phyloP scores from a whole-genome alignment of 2,888 invertebrate genomes.

The Caenorhabditis sp. region DNA sequence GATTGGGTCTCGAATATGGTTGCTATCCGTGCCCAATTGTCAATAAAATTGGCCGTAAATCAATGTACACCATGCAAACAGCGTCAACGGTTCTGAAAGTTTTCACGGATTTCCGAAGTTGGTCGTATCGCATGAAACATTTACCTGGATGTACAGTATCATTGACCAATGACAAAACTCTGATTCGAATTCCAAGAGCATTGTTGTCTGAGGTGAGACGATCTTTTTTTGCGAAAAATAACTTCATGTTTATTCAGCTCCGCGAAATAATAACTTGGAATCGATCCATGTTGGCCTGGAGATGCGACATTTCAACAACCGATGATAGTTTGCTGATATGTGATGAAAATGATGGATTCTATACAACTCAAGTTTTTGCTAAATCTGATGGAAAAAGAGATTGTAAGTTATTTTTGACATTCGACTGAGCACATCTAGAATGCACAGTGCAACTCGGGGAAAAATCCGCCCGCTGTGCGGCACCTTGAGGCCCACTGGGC shows the following conservation, averaged over 20 bases:
- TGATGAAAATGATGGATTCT: slow-evolving; percentile 81
- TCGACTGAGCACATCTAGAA: no score
- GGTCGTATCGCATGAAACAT: slow-evolving; percentile 60
- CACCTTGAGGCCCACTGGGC: no score
- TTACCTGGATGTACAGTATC: slow-evolving; percentile 55
- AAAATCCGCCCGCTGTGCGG: no score
- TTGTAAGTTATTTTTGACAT: slow-evolving; percentile 15
- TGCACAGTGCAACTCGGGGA: no score
- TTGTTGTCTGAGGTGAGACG: slow-evolving; percentile 5
- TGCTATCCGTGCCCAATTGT: slow-evolving; percentile 65
- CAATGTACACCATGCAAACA: slow-evolving; percentile 53
- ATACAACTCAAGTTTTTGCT: slow-evolving; percentile 85
- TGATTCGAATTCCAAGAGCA: slow-evolving; percentile 41
- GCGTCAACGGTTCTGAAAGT: slow-evolving; percentile 61
- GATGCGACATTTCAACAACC: slow-evolving; percentile 81
- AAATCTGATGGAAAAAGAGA: slow-evolving; percentile 32
- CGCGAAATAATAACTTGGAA: slow-evolving; percentile 72
- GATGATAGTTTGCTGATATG: slow-evolving; percentile 88
- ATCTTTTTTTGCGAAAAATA: background rate
- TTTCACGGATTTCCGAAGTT: slow-evolving; percentile 66
- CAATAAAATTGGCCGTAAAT: slow-evolving; percentile 50
- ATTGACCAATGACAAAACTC: slow-evolving; percentile 46
- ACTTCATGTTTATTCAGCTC: slow-evolving; percentile 46
- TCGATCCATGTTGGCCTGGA: slow-evolving; percentile 85
- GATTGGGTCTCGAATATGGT: slow-evolving; percentile 56